These are phyloP conservation scores for Cryptoblepharus egeriae DNA, from an alignment of 2,797 vertebrate genomes.

Conservation along the genomic window DNA sequence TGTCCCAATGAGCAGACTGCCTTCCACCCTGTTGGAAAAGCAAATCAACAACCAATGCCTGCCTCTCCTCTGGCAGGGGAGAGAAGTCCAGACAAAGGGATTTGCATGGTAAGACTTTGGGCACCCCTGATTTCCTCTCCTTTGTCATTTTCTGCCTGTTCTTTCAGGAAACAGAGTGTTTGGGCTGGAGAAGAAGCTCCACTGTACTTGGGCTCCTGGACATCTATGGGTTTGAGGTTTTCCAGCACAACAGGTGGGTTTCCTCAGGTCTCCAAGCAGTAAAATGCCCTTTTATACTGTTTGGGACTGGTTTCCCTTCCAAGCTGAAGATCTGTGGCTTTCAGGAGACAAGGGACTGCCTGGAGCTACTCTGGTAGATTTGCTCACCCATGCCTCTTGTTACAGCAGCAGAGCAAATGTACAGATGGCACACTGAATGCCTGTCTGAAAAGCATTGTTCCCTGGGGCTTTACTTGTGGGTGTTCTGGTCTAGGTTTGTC, in stretches of 20 bases:
- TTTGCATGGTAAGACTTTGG: no score
- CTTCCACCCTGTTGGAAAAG: background rate
- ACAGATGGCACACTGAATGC: background rate
- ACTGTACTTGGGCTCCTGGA: slow-evolving; percentile 94
- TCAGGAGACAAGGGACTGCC: background rate
- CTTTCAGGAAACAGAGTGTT: slow-evolving; percentile 85
- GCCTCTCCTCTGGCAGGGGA: no score
- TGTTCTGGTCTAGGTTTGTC: background rate
- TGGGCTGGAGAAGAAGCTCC: slow-evolving; percentile 81
- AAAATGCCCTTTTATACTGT: no score
- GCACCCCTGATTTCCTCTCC: no score
- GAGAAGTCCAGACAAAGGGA: background rate
- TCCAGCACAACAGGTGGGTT: slow-evolving; percentile 95
- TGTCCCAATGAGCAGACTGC: background rate
- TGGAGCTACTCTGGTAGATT: background rate
- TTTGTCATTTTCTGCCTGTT: background rate
- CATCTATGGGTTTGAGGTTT: slow-evolving; percentile 99
- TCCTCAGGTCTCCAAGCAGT: fast-evolving
- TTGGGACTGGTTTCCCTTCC: no score
- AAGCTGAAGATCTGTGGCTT: background rate
- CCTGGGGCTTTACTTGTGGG: background rate
- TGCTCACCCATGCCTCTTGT: no score
- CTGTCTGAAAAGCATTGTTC: background rate
- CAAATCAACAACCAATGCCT: background rate
- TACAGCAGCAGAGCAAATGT: background rate